phyloP scores from a whole-genome alignment of 2,888 invertebrate species.

The Pammene aurita region DNA sequence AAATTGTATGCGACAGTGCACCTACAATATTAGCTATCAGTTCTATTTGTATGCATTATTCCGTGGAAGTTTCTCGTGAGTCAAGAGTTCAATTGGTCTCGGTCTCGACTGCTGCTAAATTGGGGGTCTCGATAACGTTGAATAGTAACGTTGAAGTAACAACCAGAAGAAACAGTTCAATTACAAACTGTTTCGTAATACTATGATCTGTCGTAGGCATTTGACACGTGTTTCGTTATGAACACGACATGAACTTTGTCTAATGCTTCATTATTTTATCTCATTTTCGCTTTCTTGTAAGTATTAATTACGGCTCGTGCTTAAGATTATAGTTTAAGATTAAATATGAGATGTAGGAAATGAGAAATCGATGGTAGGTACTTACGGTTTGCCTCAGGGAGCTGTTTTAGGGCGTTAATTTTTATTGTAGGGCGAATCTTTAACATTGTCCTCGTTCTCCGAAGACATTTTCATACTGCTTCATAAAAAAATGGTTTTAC shows the following conservation, averaged over 20 bases:
- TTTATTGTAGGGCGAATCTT: neutral
- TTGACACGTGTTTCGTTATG: constrained; percentile 3
- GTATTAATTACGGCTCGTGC: neutral
- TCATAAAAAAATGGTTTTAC: too few relatives aligned
- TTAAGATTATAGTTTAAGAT: neutral
- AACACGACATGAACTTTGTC: constrained; percentile 1
- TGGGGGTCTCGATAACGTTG: constrained; percentile 12
- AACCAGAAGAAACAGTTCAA: too few relatives aligned
- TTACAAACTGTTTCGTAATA: constrained; percentile 24
- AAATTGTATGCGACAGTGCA: neutral
- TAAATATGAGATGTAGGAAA: neutral
- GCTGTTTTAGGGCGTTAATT: neutral
- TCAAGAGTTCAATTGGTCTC: constrained; percentile 27
- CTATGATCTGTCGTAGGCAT: neutral
- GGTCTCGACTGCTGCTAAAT: constrained; percentile 22
- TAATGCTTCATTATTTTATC: neutral
- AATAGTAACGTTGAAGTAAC: too few relatives aligned
- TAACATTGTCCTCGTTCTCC: too few relatives aligned
- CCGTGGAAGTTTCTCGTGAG: constrained; percentile 26
- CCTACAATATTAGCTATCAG: constrained; percentile 2
- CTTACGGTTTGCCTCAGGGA: neutral
- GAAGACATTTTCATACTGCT: too few relatives aligned
- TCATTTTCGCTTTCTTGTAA: neutral
- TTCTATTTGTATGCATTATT: neutral
- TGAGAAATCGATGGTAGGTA: neutral